Percentiles rank a stretch among this genome's conserved stretches.
Evolutionary conservation across 2,113 vertebrate genomes (phyloP).

Genomic region (Cyrtonyx montezumae): DNA sequence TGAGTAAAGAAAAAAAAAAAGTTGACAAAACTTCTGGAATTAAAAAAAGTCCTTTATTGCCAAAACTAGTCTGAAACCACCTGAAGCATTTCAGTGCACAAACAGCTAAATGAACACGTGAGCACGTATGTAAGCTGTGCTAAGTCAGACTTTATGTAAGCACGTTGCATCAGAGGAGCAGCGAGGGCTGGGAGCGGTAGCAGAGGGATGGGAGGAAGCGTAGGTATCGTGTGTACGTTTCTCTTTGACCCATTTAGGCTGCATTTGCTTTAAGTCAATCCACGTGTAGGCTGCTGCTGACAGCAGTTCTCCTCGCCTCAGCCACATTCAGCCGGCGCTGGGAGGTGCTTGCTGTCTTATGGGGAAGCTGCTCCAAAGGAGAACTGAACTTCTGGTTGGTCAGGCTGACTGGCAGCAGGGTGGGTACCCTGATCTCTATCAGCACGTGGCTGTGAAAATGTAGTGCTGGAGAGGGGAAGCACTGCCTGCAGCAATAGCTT

Average conservation of each 20-base stretch:
- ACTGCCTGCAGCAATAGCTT: not conserved
- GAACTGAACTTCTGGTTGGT: not conserved
- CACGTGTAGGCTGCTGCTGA: slow-evolving; percentile 24
- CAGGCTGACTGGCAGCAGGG: not conserved
- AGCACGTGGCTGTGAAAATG: not conserved
- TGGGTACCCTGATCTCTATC: not conserved
- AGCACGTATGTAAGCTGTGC: not conserved
- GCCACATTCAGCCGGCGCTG: not conserved
- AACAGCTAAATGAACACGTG: not conserved
- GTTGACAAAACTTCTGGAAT: not conserved
- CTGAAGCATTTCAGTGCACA: not conserved
- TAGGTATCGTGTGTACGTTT: not conserved
- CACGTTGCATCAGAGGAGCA: not conserved
- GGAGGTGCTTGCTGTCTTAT: not conserved
- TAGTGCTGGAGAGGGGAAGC: not conserved
- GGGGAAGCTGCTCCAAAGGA: not conserved
- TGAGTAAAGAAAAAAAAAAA: not conserved
- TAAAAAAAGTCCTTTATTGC: not conserved
- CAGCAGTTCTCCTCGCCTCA: slow-evolving; percentile 13
- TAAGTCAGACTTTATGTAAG: not conserved
- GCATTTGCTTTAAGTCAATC: slow-evolving; percentile 5
- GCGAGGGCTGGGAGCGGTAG: not conserved
- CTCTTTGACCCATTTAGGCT: slow-evolving; percentile 49
- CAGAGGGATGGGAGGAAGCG: not conserved
- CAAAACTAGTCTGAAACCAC: not conserved